Base-by-base conservation (phyloP, 2,113 vertebrate genomes). In the Zootoca vivipara region DNA sequence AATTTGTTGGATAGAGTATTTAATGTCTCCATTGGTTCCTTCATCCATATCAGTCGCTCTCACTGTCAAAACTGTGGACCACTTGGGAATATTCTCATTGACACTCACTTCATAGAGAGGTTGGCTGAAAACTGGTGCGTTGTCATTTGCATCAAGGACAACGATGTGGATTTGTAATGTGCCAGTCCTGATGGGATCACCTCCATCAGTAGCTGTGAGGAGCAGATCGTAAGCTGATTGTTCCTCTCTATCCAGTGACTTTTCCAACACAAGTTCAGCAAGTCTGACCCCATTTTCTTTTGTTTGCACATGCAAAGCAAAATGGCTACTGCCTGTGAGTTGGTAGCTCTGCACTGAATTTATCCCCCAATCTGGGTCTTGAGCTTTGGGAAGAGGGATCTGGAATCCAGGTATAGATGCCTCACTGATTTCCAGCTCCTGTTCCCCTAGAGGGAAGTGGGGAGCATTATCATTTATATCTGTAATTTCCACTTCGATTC, bases 391-490 rank as follows among this genome's bases (percentile, higher is more conserved):
- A 65, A 96, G 86, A 9, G 70, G 89, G 93, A 96, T 95, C 15
- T 85, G 89, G 35, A 93, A 92, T 65, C 91, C 93, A 10, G 85
- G 89, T 13, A 80, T 26, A 82, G 93, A 58, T 0, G 86, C 93
- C 89, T 97, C 96, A 3, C 5, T 64, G 69, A 96, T 95, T 91
- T 93, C 93, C 30, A 96, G 78, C 89, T 94, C 88, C 1, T 95
- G 75, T 40, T 92, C 81, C 74, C 92, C 90, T 62, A 72, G 73
- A 22, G 89, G 79, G 33, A 89, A 86, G 85, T 82, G 82, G 10
- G 67, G 78, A 72, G 67, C 74, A 91, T 87, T 97, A 86, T 97
- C 95, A 94, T 96, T 96, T 89, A 96, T 93, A 40, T 97, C 96
- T 26, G 91, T 96, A 81, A 81, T 62, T 81, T 40, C 95, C 42